Conservation (phyloP, 2,888 invertebrate species). For the Mylabris sibirica region DNA sequence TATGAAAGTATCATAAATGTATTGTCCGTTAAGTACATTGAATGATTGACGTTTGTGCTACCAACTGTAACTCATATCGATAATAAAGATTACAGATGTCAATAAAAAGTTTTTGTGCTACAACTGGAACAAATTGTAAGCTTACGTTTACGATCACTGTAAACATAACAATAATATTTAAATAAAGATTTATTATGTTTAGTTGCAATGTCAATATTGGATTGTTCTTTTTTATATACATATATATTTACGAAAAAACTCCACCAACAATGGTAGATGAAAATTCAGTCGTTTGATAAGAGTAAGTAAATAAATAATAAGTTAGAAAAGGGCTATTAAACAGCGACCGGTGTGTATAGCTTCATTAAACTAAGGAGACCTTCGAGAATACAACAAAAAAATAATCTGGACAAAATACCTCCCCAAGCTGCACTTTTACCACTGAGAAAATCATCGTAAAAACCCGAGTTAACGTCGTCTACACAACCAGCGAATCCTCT, state of each 20-base stretch:
- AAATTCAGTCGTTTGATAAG: slow-evolving; percentile 48
- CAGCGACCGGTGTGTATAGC: slow-evolving; percentile 54
- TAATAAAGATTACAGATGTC: slow-evolving; percentile 14
- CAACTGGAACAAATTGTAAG: slow-evolving; percentile 13
- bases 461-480: slow-evolving; percentile 48
- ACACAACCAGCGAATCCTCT: slow-evolving; percentile 42
- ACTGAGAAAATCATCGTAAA: slow-evolving; percentile 54
- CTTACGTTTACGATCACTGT: slow-evolving; percentile 6
- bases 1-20: slow-evolving; percentile 9
- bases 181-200: slow-evolving; percentile 8
- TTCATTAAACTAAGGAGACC: slow-evolving; percentile 61
- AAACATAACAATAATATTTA: slow-evolving; percentile 12
- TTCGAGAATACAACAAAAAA: slow-evolving; percentile 58
- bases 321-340: slow-evolving; percentile 50
- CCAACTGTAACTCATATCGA: slow-evolving; percentile 14
- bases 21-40: slow-evolving; percentile 5
- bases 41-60: slow-evolving; percentile 12
- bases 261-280: slow-evolving; percentile 4
- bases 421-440: slow-evolving; percentile 52
- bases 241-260: neutral
- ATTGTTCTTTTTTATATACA: neutral
- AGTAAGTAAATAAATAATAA: slow-evolving; percentile 57
- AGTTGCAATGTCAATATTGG: neutral
- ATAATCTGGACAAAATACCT: slow-evolving; percentile 60
- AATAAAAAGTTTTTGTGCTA: slow-evolving; percentile 9